Percentiles rank a stretch among this genome's conserved stretches.
phyloP scores from a whole-genome alignment of 2,113 vertebrate genomes.

The Melospiza melodia region DNA sequence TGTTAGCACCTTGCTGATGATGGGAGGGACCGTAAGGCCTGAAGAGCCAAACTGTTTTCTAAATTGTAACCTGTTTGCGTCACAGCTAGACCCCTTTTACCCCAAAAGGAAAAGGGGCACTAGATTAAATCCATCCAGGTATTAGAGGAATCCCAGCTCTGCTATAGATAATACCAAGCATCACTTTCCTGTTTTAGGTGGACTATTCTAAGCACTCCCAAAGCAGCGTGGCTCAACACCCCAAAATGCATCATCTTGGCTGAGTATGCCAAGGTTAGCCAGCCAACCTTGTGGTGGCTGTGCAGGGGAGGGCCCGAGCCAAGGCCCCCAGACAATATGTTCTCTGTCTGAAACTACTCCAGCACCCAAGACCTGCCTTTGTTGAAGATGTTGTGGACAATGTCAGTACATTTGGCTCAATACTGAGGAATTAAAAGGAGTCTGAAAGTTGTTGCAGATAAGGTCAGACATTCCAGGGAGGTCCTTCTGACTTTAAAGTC shows the following conservation, averaged over 20 bases:
- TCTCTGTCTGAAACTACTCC: background rate
- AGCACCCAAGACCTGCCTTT: background rate
- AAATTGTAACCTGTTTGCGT: background rate
- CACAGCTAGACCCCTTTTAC: background rate
- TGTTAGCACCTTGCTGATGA: background rate
- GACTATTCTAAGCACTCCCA: background rate
- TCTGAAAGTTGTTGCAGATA: background rate
- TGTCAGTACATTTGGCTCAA: background rate
- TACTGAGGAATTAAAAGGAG: background rate
- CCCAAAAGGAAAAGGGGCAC: background rate
- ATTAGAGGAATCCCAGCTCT: conserved; percentile 8
- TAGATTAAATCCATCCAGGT: background rate
- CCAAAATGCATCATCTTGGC: background rate
- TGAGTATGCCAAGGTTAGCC: background rate
- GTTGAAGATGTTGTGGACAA: background rate
- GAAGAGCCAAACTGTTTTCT: background rate
- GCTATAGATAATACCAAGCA: conserved; percentile 20
- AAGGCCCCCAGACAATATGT: conserved; percentile 2
- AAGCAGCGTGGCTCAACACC: background rate
- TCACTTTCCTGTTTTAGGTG: conserved; percentile 9
- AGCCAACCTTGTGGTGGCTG: background rate
- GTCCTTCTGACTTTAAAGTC: background rate
- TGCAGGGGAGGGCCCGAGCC: background rate
- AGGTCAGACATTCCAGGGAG: background rate
- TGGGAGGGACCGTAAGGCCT: background rate